These are phyloP conservation scores for Colletes collaris DNA, from an alignment of 2,888 invertebrate species.

Conservation along the genomic window DNA sequence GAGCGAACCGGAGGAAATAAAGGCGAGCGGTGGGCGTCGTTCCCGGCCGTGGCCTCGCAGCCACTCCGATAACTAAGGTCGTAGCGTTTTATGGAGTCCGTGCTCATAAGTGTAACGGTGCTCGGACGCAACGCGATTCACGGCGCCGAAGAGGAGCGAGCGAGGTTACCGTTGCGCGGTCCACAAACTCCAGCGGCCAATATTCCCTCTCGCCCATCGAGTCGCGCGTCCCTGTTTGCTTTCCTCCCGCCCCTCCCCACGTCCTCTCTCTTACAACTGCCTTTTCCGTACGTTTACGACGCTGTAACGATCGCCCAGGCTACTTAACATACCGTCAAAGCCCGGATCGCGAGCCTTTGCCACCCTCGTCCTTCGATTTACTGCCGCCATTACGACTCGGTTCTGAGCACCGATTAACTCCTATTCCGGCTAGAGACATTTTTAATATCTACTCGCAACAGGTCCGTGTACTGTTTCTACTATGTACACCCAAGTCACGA, in stretches of 20 bases:
- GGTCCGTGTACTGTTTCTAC: too few species aligned
- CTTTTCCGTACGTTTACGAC: constrained; percentile 5
- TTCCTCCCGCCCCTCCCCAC: constrained; percentile 14
- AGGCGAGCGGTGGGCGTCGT: constrained; percentile 49
- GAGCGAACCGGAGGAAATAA: constrained; percentile 15
- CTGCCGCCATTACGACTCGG: not conserved
- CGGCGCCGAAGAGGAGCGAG: constrained; percentile 55
- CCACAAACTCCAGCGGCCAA: constrained; percentile 77
- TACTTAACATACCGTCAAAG: constrained; percentile 14
- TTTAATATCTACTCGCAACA: too few species aligned
- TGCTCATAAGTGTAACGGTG: constrained; percentile 81
- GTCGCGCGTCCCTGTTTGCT: constrained; percentile 62
- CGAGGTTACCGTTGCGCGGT: constrained; percentile 79
- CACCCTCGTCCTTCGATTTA: constrained; percentile 11
- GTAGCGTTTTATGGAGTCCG: constrained; percentile 68
- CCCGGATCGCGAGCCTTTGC: constrained; percentile 1
- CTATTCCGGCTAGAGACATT: too few species aligned
- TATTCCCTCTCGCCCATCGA: constrained; percentile 41
- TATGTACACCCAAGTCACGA: too few species aligned
- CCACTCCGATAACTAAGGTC: constrained; percentile 57
- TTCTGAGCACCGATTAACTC: not conserved
- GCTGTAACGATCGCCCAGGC: constrained; percentile 8
- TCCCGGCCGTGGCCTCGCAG: constrained; percentile 46
- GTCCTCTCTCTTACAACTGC: not conserved
- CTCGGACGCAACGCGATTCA: constrained; percentile 71